These are phyloP conservation scores for Neosilurus hyrtlii DNA, from an alignment of 2,797 vertebrate species.

Conservation along the genomic window DNA sequence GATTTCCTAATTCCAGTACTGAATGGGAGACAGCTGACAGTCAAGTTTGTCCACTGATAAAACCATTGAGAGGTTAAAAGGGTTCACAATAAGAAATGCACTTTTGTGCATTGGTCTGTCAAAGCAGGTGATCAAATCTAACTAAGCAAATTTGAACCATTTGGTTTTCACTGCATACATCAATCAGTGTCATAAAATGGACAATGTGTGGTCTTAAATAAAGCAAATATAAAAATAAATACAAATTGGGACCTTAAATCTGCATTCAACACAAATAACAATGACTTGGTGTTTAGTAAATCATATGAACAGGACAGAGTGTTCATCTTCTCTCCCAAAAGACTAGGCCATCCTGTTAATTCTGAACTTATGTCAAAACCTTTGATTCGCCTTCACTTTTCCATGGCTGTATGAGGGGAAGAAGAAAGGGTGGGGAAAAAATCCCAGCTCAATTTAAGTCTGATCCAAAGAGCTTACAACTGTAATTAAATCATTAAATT, in stretches of 20 bases:
- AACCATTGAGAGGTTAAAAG: slow-evolving; percentile 38
- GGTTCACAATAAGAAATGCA: slow-evolving; percentile 26
- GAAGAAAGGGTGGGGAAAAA: slow-evolving; percentile 22
- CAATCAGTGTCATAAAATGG: background rate
- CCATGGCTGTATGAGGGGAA: slow-evolving; percentile 65
- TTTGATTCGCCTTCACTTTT: slow-evolving; percentile 68
- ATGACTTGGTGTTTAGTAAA: slow-evolving; percentile 17
- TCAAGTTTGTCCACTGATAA: slow-evolving; percentile 41
- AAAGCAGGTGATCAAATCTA: background rate
- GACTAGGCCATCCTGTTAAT: slow-evolving; percentile 16
- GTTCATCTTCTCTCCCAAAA: slow-evolving; percentile 21
- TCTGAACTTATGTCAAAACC: slow-evolving; percentile 68
- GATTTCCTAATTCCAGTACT: slow-evolving; percentile 41
- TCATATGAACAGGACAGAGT: slow-evolving; percentile 9
- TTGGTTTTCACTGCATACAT: background rate
- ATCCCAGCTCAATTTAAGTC: slow-evolving; percentile 86
- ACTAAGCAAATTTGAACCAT: background rate
- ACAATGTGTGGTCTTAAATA: background rate
- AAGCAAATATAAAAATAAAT: slow-evolving; percentile 12
- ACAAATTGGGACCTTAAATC: slow-evolving; percentile 10
- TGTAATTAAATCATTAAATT: slow-evolving; percentile 99
- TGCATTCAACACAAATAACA: background rate
- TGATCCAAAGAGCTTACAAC: slow-evolving; percentile 98
- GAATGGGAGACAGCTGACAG: slow-evolving; percentile 44
- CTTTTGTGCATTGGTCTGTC: slow-evolving; percentile 16